Percentiles rank a stretch among this genome's conserved stretches.
phyloP scores from a whole-genome alignment of 1,140 invertebrate species.

The Oryzaephilus surinamensis region DNA sequence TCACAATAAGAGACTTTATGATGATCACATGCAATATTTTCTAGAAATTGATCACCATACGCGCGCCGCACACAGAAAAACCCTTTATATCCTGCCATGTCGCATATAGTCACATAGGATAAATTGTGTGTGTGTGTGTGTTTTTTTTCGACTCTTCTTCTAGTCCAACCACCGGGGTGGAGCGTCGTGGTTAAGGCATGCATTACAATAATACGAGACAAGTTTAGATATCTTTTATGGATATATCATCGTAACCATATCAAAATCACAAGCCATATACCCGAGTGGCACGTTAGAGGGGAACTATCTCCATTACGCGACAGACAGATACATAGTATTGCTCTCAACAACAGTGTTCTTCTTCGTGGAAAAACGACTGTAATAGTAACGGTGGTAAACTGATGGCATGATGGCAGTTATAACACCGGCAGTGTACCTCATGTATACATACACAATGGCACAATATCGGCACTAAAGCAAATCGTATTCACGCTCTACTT shows the following conservation, averaged over 20 bases:
- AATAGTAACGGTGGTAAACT: neutral
- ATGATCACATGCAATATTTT: constrained; percentile 4
- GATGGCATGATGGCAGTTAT: too few relatives aligned
- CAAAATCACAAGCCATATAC: constrained; percentile 19
- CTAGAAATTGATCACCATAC: neutral
- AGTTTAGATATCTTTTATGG: constrained; percentile 17
- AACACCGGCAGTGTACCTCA: too few relatives aligned
- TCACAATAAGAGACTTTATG: constrained; percentile 2
- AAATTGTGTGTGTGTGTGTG: neutral
- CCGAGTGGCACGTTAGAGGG: constrained; percentile 15
- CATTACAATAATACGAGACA: constrained; percentile 11
- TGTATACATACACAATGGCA: too few relatives aligned
- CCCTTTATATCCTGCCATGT: too few relatives aligned
- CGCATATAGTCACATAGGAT: neutral
- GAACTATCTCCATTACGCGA: constrained; percentile 15
- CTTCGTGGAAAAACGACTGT: constrained; percentile 1
- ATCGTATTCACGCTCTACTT: constrained; percentile 12
- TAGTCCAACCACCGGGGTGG: too few relatives aligned
- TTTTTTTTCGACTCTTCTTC: too few relatives aligned
- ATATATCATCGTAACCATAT: constrained; percentile 15
- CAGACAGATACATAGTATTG: constrained; percentile 10
- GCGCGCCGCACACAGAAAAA: too few relatives aligned
- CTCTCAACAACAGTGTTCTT: constrained; percentile 6
- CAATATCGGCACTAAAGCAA: too few relatives aligned
- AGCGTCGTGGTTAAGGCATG: neutral